Base-by-base conservation (phyloP, 2,888 invertebrate species). In the Chalcis sispes region DNA sequence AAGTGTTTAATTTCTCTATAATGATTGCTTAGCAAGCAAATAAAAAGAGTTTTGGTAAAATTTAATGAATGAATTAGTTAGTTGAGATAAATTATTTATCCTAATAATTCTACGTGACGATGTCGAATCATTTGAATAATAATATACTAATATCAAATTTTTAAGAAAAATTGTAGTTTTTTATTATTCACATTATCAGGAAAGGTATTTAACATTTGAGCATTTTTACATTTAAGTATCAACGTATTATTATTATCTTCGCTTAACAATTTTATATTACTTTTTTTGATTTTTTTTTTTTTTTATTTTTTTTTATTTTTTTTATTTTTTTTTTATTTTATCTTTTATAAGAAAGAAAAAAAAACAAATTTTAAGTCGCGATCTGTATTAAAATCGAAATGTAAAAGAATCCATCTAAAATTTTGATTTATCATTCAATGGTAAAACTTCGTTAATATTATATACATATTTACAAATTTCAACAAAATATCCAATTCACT, bases 391-490 rank as follows among this genome's bases (percentile, higher is more conserved):
- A 27, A 62, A 40, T 65, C 52, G 36, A 42, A 64, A 29, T 52
- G 25, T 69, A 70, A 56, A 65, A 69, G 27, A 42, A 36, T 50
- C 20, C 4, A 36, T 40, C 32, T 54, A 42, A 50, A 69, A 46
- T 69, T 73, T 72, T 64, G 58, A 69, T 64, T n/a, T n/a, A 18
- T 32, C 65, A 23, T 46, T 70, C 32, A 36, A 58, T 18, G 52
- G 59, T 52, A 59, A 70, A 65, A 56, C 18, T 65, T 66, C 58
- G 15, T 72, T 70, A 62, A 64, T 74, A 77, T 77, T 79, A 71
- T 78, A 72, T 79, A 79, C 79, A 79, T 79, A 79, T 79, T 40
- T 79, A 79, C 79, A 78, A 15, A 71, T 74, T 75, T 25, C 42
- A 74, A 69, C 59, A 64, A 77, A 71, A 62, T 58, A 59, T 70